Evolutionary conservation across 2,888 invertebrate genomes (phyloP).

Genomic region (Caradrina kadenii): DNA sequence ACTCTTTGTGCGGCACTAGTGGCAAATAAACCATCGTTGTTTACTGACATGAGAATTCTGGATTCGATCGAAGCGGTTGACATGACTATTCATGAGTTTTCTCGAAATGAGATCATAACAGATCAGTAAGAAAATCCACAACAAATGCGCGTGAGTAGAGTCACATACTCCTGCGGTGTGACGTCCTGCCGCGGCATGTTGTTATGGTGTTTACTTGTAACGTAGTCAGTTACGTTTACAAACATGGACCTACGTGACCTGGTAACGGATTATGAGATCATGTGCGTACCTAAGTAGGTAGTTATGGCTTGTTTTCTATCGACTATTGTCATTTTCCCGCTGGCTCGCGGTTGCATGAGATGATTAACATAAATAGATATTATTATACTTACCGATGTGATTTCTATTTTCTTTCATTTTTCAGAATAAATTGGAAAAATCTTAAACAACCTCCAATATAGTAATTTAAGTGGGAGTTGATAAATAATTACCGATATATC

Average conservation of each 20-base stretch:
- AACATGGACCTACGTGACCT: conserved; percentile 44
- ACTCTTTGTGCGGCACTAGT: neutral
- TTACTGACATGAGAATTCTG: too few species aligned
- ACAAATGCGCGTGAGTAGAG: neutral
- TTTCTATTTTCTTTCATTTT: conserved; percentile 8
- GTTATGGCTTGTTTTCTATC: conserved; percentile 13
- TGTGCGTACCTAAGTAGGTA: conserved; percentile 17
- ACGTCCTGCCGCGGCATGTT: neutral
- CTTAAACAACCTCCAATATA: too few species aligned
- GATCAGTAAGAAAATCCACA: neutral
- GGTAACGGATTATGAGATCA: conserved; percentile 31
- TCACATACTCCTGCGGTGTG: neutral
- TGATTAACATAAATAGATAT: conserved; percentile 30
- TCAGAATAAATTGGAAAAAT: neutral
- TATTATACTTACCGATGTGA: neutral
- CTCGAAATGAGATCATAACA: conserved; percentile 7
- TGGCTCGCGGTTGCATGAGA: conserved; percentile 12
- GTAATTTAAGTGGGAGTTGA: too few species aligned
- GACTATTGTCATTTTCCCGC: conserved; percentile 34
- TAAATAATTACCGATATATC: too few species aligned
- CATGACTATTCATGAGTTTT: neutral
- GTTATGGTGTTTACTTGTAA: conserved; percentile 18
- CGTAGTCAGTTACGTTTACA: conserved; percentile 18
- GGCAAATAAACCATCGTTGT: neutral
- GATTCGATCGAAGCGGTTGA: neutral